phyloP scores from a whole-genome alignment of 2,113 vertebrate species.

The Daphoenositta chrysoptera region DNA sequence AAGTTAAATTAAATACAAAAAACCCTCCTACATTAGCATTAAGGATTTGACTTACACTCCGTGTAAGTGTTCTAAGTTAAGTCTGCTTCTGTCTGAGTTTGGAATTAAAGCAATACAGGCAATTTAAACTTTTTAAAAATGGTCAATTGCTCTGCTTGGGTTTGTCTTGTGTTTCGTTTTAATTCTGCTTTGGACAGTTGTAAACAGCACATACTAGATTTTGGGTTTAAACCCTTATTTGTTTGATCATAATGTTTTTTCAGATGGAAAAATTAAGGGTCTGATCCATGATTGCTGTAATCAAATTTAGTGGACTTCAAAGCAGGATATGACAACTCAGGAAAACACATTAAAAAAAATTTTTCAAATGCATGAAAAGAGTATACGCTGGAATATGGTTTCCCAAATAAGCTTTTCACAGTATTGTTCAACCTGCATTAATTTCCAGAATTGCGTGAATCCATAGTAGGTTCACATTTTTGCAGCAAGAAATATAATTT shows the following conservation, averaged over 20 bases:
- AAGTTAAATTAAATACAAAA: conserved; percentile 48
- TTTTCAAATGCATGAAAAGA: not conserved
- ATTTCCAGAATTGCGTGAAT: not conserved
- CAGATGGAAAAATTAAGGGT: not conserved
- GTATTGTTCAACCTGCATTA: not conserved
- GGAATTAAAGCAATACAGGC: not conserved
- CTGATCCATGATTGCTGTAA: not conserved
- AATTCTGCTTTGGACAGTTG: not conserved
- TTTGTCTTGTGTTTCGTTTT: not conserved
- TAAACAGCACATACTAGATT: not conserved
- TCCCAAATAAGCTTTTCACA: not conserved
- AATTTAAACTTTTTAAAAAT: not conserved
- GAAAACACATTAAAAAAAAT: not conserved
- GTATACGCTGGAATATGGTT: not conserved
- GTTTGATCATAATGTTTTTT: not conserved
- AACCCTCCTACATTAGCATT: not conserved
- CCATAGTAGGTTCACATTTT: not conserved
- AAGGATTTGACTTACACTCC: conserved; percentile 8
- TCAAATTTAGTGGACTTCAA: not conserved
- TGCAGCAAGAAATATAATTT: not conserved
- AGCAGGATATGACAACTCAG: not conserved
- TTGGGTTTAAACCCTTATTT: not conserved
- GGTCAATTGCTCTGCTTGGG: not conserved
- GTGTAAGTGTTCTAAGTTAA: not conserved
- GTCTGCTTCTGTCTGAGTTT: not conserved